Evolutionary conservation across 2,888 invertebrate genomes (phyloP).

Genomic region (Allolobophora icterica): DNA sequence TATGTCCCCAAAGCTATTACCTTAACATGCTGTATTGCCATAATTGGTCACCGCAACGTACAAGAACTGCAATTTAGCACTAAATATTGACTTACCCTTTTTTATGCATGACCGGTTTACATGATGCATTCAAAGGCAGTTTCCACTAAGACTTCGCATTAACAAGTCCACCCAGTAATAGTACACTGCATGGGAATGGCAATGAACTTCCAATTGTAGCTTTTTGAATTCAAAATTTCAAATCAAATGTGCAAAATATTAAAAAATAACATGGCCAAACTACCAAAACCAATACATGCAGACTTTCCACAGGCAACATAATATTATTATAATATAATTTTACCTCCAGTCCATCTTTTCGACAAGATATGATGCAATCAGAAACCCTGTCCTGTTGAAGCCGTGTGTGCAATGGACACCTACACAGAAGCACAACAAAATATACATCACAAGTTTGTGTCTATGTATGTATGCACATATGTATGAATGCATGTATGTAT

Average conservation of each 20-base stretch:
- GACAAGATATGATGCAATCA: slow-evolving; percentile 89
- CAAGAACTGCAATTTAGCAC: too few species aligned
- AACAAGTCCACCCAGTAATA: not conserved
- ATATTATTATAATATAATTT: slow-evolving; percentile 33
- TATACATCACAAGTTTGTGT: not conserved
- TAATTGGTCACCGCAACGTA: too few species aligned
- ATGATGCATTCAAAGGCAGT: too few species aligned
- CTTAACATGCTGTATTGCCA: too few species aligned
- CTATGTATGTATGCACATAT: not conserved
- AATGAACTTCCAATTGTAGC: not conserved
- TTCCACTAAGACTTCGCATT: too few species aligned
- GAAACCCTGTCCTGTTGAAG: slow-evolving; percentile 95
- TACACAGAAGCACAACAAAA: slow-evolving; percentile 53
- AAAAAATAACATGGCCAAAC: too few species aligned
- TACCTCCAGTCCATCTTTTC: slow-evolving; percentile 78
- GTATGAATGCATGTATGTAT: not conserved
- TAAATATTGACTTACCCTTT: too few species aligned
- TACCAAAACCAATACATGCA: too few species aligned
- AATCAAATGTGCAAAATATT: not conserved
- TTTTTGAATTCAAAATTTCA: not conserved
- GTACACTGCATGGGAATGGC: not conserved
- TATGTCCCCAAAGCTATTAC: too few species aligned
- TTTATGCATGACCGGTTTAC: too few species aligned
- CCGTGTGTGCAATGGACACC: slow-evolving; percentile 96
- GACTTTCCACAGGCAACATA: too few species aligned